These are phyloP conservation scores for Lophotriccus pileatus DNA, from an alignment of 2,797 vertebrate genomes.

Conservation along the genomic window DNA sequence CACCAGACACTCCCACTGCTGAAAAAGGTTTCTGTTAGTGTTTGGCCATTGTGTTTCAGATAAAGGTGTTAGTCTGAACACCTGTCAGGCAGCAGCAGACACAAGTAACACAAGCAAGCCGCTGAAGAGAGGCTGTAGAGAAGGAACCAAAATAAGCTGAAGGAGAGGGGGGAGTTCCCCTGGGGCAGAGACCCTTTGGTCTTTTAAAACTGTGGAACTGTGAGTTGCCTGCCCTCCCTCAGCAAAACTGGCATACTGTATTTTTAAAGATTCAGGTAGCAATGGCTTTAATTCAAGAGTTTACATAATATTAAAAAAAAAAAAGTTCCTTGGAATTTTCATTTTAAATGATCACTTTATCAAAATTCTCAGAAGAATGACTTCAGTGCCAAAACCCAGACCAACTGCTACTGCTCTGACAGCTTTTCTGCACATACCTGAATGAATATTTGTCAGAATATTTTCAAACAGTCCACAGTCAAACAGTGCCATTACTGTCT, in stretches of 20 bases:
- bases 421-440: constrained; percentile 63
- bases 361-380: not conserved
- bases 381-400: not conserved
- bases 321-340: not conserved
- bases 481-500: constrained; percentile 73
- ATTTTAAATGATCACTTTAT: not conserved
- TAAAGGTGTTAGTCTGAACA: not conserved
- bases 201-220: not conserved
- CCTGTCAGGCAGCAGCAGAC: not conserved
- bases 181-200: fast-evolving
- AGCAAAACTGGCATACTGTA: not conserved
- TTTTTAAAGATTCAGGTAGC: not conserved
- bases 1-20: not conserved
- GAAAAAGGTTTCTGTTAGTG: not conserved
- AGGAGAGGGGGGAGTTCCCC: not conserved
- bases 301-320: not conserved
- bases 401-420: not conserved
- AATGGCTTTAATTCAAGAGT: not conserved
- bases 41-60: not conserved
- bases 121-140: not conserved
- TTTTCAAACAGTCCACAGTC: constrained; percentile 75
- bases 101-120: fast-evolving
- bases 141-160: not conserved
- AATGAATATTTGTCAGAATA: constrained; percentile 55
- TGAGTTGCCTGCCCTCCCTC: not conserved